These are phyloP conservation scores for Polydrusus tereticollis DNA, from an alignment of 2,888 invertebrate genomes.

Conservation along the genomic window DNA sequence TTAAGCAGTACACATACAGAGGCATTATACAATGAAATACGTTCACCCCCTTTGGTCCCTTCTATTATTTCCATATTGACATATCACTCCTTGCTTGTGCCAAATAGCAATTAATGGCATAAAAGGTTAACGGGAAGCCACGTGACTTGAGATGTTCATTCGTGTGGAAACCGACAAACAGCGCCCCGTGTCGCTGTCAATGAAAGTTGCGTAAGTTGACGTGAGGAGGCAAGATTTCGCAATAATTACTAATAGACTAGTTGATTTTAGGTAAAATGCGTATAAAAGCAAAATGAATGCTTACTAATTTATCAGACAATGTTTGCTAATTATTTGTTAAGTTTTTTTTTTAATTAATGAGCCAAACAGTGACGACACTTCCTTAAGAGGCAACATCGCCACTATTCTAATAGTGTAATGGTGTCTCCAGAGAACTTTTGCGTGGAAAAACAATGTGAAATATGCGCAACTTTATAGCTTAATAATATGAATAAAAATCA, in stretches of 20 bases:
- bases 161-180: constrained; percentile 42
- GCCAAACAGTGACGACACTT: too few relatives aligned
- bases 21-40: constrained; percentile 9
- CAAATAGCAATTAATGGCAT: constrained; percentile 36
- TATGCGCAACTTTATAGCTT: too few relatives aligned
- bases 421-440: too few relatives aligned
- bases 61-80: constrained; percentile 31
- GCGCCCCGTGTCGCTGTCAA: constrained; percentile 40
- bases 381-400: too few relatives aligned
- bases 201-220: constrained; percentile 20
- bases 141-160: constrained; percentile 41
- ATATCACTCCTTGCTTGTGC: constrained; percentile 16
- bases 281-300: too few relatives aligned
- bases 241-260: background rate
- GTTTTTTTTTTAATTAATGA: too few relatives aligned
- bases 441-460: too few relatives aligned
- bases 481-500: too few relatives aligned
- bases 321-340: too few relatives aligned
- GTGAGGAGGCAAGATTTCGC: background rate
- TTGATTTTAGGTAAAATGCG: too few relatives aligned
- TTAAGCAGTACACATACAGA: constrained; percentile 24
- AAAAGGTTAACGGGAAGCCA: constrained; percentile 36
- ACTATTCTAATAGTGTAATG: too few relatives aligned
- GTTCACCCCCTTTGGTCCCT: constrained; percentile 28
- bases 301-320: too few relatives aligned